Base-by-base conservation (phyloP, 2,797 vertebrate species). In the Trichosurus vulpecula region DNA sequence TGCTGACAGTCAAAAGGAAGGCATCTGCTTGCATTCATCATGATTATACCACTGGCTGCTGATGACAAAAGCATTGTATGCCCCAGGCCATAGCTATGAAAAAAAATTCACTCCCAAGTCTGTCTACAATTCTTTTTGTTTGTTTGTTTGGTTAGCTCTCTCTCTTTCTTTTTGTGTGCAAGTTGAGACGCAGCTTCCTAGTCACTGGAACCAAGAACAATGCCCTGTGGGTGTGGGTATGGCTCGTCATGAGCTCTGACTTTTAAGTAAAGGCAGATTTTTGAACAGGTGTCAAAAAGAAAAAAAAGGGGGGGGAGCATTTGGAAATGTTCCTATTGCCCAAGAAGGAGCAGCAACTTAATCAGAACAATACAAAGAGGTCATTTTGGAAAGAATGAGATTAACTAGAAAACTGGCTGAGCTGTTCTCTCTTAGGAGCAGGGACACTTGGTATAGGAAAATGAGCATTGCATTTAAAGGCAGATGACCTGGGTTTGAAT, bases 151-250 rank as follows among this genome's bases (percentile, higher is more conserved):
- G 6, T 93, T 89, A 9, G 93, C 41, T 52, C 47, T 74, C 92
- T 95, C 94, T 87, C 8, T 97, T 94, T 91, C 96, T 95, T 92
- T 54, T n/a, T 95, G 94, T 89, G 4, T 56, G 81, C 97, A 98
- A 98, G 98, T 97, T 96, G 96, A 97, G 97, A 97, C 97, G 6
- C 92, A 96, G 94, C 92, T 98, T 98, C 95, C 96, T 96, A 95
- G 96, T 58, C 0, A 90, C 92, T 97, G 94, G 91, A 94, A 96
- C 51, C 51, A 41, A 95, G 96, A 98, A 97, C 97, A 97, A 96
- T 92, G 95, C 95, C 95, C 89, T 58, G 16, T 58, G 96, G 97
- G 94, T 93, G 94, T 94, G 97, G 95, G 95, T 74, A 92, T 93
- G 16, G 96, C 90, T 94, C 96, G 94, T 96, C 95, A 91, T 94